Percentiles rank a stretch among this genome's conserved stretches.
Evolutionary conservation across 2,113 vertebrate genomes (phyloP).

Genomic region (Lycaon pictus): DNA sequence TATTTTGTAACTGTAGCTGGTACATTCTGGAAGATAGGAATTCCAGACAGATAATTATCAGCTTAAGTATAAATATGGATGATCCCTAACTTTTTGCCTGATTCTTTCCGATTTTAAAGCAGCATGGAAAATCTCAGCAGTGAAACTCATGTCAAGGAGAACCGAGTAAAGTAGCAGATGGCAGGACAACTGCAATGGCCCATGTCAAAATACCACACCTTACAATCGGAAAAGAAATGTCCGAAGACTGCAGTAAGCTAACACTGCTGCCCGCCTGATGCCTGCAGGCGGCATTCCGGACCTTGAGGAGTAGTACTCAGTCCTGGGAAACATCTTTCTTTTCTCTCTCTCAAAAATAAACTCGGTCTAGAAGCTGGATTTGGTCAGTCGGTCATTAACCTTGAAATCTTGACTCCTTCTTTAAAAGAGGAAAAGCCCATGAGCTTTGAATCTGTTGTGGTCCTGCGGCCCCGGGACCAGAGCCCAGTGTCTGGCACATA

Average conservation of each 20-base stretch:
- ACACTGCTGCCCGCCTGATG: background rate
- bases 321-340: background rate
- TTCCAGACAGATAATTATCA: slow-evolving; percentile 29
- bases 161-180: slow-evolving; percentile 14
- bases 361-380: background rate
- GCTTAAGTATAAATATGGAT: slow-evolving; percentile 35
- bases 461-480: rapidly evolving
- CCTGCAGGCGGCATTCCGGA: background rate
- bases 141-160: slow-evolving; percentile 41
- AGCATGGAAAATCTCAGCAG: background rate
- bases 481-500: background rate
- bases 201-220: background rate
- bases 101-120: slow-evolving; percentile 30
- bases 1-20: background rate
- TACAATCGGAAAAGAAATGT: background rate
- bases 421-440: background rate
- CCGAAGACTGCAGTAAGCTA: background rate
- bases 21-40: background rate
- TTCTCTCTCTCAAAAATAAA: background rate
- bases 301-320: background rate
- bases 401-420: slow-evolving; percentile 6
- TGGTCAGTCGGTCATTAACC: background rate
- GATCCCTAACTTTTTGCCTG: slow-evolving; percentile 3
- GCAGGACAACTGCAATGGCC: background rate
- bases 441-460: background rate